Base-by-base conservation (phyloP, 1,140 invertebrate species). In the Oncopodura yosiiana region DNA sequence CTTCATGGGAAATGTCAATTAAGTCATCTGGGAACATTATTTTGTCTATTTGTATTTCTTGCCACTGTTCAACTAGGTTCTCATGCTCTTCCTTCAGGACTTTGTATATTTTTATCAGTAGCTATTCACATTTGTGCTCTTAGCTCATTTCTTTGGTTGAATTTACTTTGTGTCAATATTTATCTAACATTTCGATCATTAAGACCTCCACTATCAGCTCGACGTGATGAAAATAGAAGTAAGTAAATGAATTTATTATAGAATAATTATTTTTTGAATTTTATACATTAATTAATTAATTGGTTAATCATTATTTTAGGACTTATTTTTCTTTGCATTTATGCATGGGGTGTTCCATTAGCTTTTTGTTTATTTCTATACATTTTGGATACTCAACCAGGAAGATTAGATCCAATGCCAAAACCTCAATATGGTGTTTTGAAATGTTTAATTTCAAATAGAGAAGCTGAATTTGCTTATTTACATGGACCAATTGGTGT, bases 401-500 rank as follows among this genome's bases (percentile, higher is more conserved):
- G 61, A 49, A 8, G 53, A 21, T 46, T 62, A 30, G 56, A 62
- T 14, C 56, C 56, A 12, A 62, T 62, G 61, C 56, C 61, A 16
- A 16, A 24, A 23, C 54, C 61, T 2, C 27, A 49, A n/a, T 63
- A 63, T 58, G 61, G 61, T n/a, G 23, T 24, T 4, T 23, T 38
- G 1, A 54, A 44, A 19, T 63, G 61, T 43, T 24, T 52, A 34
- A 63, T 63, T 19, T 63, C 61, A 18, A 63, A 50, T 49, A 61
- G 61, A 37, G 44, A 44, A 19, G 61, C 53, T 0, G 50, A 58
- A 53, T 63, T 88, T 51, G 80, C 82, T 14, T 89, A 87, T 70
- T 87, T 88, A 71, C 87, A 78, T 66, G 85, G 83, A 1, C 86
- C 86, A 1, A 78, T 89, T 39, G 86, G 84, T 14, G 73, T 83